A percentile compares a stretch with the other conserved stretches of the same genome.
phyloP scores from a whole-genome alignment of 2,888 invertebrate genomes.

The Oscheius myriophilus region DNA sequence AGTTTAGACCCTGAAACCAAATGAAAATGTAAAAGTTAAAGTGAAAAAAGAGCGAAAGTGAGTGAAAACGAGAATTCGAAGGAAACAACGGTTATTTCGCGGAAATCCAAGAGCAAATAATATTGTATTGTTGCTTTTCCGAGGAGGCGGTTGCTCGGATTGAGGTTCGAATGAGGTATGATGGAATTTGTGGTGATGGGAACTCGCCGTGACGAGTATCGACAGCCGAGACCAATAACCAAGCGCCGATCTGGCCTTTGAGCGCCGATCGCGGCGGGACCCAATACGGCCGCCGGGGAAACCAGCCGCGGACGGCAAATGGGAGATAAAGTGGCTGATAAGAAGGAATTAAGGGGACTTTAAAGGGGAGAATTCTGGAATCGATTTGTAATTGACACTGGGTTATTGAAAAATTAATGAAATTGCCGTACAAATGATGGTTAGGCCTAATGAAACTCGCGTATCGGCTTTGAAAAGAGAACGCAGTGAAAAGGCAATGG shows the following conservation, averaged over 20 bases:
- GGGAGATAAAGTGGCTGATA: too few relatives aligned
- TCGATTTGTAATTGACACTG: too few relatives aligned
- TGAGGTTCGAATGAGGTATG: not conserved
- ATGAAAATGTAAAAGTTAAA: not conserved
- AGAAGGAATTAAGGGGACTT: too few relatives aligned
- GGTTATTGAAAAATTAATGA: too few relatives aligned
- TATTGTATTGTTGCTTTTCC: not conserved
- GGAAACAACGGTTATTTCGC: not conserved
- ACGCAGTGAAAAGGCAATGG: too few relatives aligned
- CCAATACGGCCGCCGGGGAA: too few relatives aligned
- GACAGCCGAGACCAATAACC: conserved; percentile 19
- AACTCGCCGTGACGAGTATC: not conserved
- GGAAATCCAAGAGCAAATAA: not conserved
- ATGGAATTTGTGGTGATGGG: not conserved
- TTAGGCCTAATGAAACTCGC: too few relatives aligned
- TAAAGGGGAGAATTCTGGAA: too few relatives aligned
- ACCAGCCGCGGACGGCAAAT: too few relatives aligned
- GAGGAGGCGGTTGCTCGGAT: not conserved
- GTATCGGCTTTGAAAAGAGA: too few relatives aligned
- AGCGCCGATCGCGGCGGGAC: not conserved
- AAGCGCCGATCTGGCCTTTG: conserved; percentile 22
- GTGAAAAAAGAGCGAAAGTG: not conserved
- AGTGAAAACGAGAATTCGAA: not conserved
- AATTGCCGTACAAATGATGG: too few relatives aligned
- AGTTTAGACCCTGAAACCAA: conserved; percentile 5